These are phyloP conservation scores for Sebastes taczanowskii DNA, from an alignment of 2,797 vertebrate genomes.

Conservation along the genomic window DNA sequence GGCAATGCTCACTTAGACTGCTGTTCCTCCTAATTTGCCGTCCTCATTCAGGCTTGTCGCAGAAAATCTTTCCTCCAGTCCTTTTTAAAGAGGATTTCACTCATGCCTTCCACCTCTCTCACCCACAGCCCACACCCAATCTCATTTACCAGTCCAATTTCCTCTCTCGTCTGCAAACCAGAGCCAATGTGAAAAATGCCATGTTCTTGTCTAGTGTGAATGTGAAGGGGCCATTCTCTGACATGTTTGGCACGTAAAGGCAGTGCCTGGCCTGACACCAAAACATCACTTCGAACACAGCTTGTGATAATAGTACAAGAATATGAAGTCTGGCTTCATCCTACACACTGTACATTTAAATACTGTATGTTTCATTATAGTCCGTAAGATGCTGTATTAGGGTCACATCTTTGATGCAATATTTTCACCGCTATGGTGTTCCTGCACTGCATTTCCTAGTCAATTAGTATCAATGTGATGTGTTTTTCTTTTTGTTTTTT, in stretches of 20 bases:
- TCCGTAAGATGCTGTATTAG: not conserved
- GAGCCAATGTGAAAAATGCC: conserved; percentile 34
- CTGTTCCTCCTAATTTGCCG: conserved; percentile 52
- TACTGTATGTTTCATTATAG: not conserved
- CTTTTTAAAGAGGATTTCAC: conserved; percentile 52
- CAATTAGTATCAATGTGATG: not conserved
- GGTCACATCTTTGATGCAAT: not conserved
- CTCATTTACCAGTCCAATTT: conserved; percentile 58
- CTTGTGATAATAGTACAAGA: not conserved
- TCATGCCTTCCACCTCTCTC: conserved; percentile 16
- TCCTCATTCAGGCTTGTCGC: conserved; percentile 52
- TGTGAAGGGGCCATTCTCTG: conserved; percentile 11
- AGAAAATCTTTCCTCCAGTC: conserved; percentile 6
- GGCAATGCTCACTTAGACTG: conserved; percentile 29
- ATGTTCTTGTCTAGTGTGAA: conserved; percentile 31
- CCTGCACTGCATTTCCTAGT: not conserved
- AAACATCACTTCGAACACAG: not conserved
- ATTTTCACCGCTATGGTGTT: not conserved
- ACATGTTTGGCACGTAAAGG: conserved; percentile 19
- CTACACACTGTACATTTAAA: not conserved
- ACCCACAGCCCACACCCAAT: conserved; percentile 31
- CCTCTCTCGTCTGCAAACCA: conserved; percentile 36
- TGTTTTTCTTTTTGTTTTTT: not conserved
- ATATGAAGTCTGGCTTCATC: not conserved
- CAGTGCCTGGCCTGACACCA: not conserved